Percentiles rank a stretch among this genome's conserved stretches.
Evolutionary conservation across 2,797 vertebrate species (phyloP).

Genomic region (Vultur gryphus): DNA sequence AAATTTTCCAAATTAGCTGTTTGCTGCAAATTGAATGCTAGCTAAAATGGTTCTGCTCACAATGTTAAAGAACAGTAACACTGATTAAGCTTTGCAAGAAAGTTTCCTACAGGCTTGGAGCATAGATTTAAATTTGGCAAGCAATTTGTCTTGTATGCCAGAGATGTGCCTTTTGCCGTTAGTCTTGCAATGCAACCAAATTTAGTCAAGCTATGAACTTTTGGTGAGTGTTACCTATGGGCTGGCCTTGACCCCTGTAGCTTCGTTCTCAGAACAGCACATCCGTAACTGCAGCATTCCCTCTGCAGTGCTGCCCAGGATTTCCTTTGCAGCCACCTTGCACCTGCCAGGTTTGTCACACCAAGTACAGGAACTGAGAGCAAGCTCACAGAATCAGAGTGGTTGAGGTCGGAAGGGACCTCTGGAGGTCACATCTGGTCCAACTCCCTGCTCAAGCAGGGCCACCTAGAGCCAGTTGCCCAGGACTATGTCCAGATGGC

Average conservation of each 20-base stretch:
- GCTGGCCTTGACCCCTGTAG: background rate
- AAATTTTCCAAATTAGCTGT: background rate
- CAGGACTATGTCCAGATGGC: background rate
- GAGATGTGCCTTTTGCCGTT: background rate
- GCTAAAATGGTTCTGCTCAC: background rate
- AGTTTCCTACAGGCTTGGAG: background rate
- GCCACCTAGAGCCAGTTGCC: background rate
- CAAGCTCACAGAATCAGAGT: background rate
- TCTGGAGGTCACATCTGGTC: background rate
- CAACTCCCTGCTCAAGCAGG: background rate
- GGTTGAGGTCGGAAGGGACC: background rate
- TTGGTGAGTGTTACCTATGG: background rate
- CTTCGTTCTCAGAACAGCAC: background rate
- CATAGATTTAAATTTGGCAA: background rate
- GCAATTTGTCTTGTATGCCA: background rate
- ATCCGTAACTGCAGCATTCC: background rate
- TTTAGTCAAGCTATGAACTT: background rate
- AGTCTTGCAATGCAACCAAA: background rate
- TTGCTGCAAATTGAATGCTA: background rate
- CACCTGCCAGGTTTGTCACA: background rate
- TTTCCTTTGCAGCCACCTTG: background rate
- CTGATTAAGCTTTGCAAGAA: background rate
- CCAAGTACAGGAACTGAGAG: background rate
- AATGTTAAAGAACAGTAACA: background rate
- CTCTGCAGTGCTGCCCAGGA: fast-evolving